Percentiles rank a stretch among this genome's conserved stretches.
These are phyloP conservation scores for Darevskia nairensis DNA, from an alignment of 2,797 vertebrate genomes.

Conservation along the genomic window DNA sequence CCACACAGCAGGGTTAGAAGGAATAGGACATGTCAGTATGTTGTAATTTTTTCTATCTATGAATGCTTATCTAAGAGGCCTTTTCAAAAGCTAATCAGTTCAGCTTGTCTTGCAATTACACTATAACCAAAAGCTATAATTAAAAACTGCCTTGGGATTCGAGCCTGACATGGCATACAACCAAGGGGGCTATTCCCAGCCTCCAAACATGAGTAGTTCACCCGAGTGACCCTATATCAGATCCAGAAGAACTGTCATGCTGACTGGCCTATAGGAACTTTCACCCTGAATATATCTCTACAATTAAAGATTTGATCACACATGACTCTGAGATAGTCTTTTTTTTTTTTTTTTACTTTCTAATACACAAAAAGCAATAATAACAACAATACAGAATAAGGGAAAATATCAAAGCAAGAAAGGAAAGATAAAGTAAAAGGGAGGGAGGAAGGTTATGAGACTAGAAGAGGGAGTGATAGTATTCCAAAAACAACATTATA, in stretches of 20 bases:
- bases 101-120: slow-evolving; percentile 6
- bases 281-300: too few relatives aligned
- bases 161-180: not conserved
- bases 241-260: not conserved
- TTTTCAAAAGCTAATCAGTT: not conserved
- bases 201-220: not conserved
- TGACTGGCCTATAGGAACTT: not conserved
- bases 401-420: too few relatives aligned
- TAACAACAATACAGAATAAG: too few relatives aligned
- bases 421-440: too few relatives aligned
- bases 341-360: too few relatives aligned
- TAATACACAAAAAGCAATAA: too few relatives aligned
- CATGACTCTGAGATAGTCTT: too few relatives aligned
- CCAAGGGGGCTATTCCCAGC: not conserved
- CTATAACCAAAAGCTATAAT: not conserved
- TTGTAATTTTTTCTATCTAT: not conserved
- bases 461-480: too few relatives aligned
- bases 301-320: too few relatives aligned
- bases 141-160: not conserved
- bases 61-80: not conserved
- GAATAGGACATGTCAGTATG: not conserved
- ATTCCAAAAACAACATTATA: too few relatives aligned
- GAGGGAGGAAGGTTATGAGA: too few relatives aligned
- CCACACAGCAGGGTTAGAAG: not conserved
- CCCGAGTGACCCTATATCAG: too few relatives aligned